phyloP scores from a whole-genome alignment of 2,888 invertebrate genomes.

The Polyommatus iphigenia region DNA sequence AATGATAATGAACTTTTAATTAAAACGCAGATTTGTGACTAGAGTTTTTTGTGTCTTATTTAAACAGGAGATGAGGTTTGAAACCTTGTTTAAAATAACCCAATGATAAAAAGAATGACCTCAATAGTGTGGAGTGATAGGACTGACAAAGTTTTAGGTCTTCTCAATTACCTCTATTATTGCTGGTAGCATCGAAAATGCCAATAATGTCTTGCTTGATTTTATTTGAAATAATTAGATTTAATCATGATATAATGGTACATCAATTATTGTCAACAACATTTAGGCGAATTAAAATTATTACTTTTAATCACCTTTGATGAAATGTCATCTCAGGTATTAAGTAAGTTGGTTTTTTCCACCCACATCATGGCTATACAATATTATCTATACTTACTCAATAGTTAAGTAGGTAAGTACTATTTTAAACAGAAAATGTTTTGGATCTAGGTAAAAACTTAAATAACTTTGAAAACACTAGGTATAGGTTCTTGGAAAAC shows the following conservation, averaged over 20 bases:
- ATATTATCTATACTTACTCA: not conserved
- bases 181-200: not conserved
- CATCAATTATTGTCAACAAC: not conserved
- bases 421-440: not conserved
- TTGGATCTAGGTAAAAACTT: too few relatives aligned
- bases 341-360: constrained; percentile 5
- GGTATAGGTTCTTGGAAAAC: not conserved
- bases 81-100: too few relatives aligned
- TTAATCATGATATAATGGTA: not conserved
- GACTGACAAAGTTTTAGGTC: not conserved
- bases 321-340: constrained; percentile 11
- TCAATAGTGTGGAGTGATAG: not conserved
- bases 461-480: too few relatives aligned
- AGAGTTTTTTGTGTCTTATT: too few relatives aligned
- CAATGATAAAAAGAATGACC: not conserved
- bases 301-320: not conserved
- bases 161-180: not conserved
- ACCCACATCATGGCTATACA: not conserved
- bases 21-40: too few relatives aligned
- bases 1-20: too few relatives aligned
- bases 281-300: constrained; percentile 9
- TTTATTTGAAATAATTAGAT: constrained; percentile 6
- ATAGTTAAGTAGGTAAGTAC: too few relatives aligned
- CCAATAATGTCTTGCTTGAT: not conserved
- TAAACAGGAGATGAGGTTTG: too few relatives aligned